These are phyloP conservation scores for Hippocampus kuda DNA, from an alignment of 2,797 vertebrate species.

Conservation along the genomic window DNA sequence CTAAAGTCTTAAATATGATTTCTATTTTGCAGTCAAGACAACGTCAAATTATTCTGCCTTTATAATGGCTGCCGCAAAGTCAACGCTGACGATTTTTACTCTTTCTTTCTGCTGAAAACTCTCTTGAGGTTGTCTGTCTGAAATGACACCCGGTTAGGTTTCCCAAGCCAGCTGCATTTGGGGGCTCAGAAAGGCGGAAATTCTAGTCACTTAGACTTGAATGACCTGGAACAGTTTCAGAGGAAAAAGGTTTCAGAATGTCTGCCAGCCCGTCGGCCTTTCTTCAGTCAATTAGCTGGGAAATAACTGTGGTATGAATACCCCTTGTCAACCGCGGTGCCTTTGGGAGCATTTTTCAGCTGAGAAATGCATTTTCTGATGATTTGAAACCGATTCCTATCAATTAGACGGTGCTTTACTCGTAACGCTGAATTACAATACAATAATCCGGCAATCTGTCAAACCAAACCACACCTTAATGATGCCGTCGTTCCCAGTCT, in stretches of 20 bases:
- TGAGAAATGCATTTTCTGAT: not conserved
- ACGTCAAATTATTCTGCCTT: not conserved
- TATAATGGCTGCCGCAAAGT: not conserved
- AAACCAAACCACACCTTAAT: not conserved
- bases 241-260: constrained; percentile 8
- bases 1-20: too few relatives aligned
- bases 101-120: not conserved
- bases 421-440: not conserved
- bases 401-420: not conserved
- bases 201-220: constrained; percentile 25
- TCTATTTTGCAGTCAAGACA: too few relatives aligned
- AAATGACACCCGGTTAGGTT: not conserved
- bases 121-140: not conserved
- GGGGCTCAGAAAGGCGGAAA: constrained; percentile 38
- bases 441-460: not conserved
- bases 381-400: not conserved
- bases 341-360: not conserved
- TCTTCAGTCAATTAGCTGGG: not conserved
- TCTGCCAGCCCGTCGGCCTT: not conserved
- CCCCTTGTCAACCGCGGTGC: not conserved
- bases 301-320: not conserved
- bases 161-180: too few relatives aligned
- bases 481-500: not conserved
- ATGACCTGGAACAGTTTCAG: constrained; percentile 33
- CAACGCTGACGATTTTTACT: not conserved